Percentiles rank a stretch among this genome's conserved stretches.
Conservation (phyloP, 2,888 invertebrate species). For the Adelognathus sp. region DNA sequence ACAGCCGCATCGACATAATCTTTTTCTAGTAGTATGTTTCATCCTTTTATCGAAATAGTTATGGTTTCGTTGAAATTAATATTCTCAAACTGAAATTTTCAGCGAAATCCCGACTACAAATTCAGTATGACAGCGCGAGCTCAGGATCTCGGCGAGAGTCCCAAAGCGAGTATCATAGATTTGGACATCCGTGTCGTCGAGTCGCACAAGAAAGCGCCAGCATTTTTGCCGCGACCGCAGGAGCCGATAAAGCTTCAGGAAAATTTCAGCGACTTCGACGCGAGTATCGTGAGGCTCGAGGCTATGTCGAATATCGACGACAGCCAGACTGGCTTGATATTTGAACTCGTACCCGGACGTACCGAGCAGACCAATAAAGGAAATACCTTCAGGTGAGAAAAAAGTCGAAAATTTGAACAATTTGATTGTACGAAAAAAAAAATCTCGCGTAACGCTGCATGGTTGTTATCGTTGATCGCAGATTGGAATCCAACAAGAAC, state of each 20-base stretch:
- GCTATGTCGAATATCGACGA: conserved; percentile 91
- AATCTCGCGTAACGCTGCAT: neutral
- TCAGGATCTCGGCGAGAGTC: conserved; percentile 87
- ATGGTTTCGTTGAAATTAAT: neutral
- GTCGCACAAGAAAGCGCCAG: conserved; percentile 92
- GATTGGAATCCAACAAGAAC: conserved; percentile 86
- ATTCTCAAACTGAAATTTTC: conserved; percentile 61
- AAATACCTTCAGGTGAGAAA: conserved; percentile 83
- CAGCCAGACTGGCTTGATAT: conserved; percentile 85
- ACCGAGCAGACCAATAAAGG: conserved; percentile 93
- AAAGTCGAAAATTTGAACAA: neutral
- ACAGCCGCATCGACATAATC: no score
- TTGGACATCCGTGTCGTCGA: conserved; percentile 93
- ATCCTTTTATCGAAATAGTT: neutral
- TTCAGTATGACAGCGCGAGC: conserved; percentile 89
- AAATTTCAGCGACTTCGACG: conserved; percentile 88
- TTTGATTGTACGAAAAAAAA: neutral
- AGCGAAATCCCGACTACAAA: conserved; percentile 86
- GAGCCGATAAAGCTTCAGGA: conserved; percentile 87
- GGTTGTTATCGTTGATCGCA: conserved; percentile 54
- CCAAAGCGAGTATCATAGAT: conserved; percentile 87
- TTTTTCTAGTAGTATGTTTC: neutral
- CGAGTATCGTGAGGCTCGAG: conserved; percentile 86
- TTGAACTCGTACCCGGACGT: conserved; percentile 90
- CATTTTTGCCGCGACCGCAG: conserved; percentile 85